Base-by-base conservation (phyloP, 2,113 vertebrate species). In the Procavia capensis region DNA sequence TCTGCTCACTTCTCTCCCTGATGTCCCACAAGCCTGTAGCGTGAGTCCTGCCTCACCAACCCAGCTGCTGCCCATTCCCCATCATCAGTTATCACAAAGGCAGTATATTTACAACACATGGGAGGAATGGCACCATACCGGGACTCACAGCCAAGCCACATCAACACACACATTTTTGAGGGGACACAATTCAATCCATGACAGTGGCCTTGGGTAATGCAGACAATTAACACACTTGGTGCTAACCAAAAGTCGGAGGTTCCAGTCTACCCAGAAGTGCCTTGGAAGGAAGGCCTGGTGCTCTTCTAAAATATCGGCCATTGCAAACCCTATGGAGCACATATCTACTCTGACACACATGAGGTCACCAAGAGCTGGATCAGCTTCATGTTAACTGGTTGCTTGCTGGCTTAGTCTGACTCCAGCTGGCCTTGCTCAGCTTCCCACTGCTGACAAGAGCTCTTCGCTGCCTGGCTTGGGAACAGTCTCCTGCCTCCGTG, bases 401-500 rank as follows among this genome's bases (percentile, higher is more conserved):
- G 63, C 5, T 34, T 34, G 11, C 63, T 34, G 63, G 29, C 16
- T 66, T 31, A 63, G 68, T 57, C 17, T 76, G 39, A 61, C 25
- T 59, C n/a, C 81, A 20, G 70, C 27, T 39, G 41, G 25, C 29
- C 34, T 63, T 14, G 24, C 47, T 72, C n/a, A 43, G 61, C 34
- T 7, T 22, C 64, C 11, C 5, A 81, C 39, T 43, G 43, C n/a
- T 8, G n/a, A 16, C 27, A 41, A 39, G 20, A 5, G 5, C 6
- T 0, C 54, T n/a, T n/a, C n/a, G n/a, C n/a, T n/a, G n/a, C n/a
- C n/a, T n/a, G n/a, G n/a, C n/a, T n/a, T n/a, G n/a, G n/a, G n/a
- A n/a, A n/a, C n/a, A n/a, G n/a, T n/a, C 36, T 25, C 5, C 8
- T 5, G 36, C 25, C 41, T 39, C 64, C 3, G 3, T 0, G 22